Conservation (phyloP, 2,113 vertebrate species). For the Gopherus evgoodei region DNA sequence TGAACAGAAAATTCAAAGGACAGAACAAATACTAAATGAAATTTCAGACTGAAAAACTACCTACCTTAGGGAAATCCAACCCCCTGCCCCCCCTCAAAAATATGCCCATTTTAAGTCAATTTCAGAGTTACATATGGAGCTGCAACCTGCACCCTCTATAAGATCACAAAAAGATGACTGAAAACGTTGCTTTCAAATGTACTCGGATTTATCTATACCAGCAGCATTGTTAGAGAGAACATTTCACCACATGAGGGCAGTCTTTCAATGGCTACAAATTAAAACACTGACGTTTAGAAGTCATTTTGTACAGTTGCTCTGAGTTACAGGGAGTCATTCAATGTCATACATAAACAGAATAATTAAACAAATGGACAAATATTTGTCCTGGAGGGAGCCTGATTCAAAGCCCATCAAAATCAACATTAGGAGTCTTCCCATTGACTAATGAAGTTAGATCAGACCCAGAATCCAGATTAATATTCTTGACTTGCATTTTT, state of each 20-base stretch:
- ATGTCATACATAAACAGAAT: rapidly evolving
- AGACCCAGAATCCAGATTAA: background rate
- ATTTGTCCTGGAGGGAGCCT: background rate
- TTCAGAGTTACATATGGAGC: background rate
- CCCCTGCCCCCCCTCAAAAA: rapidly evolving
- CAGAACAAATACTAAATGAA: background rate
- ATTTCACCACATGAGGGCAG: conserved; percentile 67
- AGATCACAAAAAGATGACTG: background rate
- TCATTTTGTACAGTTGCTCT: background rate
- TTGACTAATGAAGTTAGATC: background rate
- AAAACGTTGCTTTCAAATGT: background rate
- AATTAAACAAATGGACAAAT: background rate
- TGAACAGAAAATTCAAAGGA: background rate
- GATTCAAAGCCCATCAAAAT: background rate
- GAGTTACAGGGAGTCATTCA: background rate
- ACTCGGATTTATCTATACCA: background rate
- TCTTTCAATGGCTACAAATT: background rate
- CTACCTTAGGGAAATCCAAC: background rate
- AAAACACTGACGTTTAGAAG: background rate
- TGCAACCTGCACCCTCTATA: too few relatives aligned
- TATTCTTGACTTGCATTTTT: background rate
- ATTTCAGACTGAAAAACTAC: background rate
- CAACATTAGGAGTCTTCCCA: background rate
- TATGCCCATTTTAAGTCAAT: rapidly evolving
- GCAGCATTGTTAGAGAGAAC: background rate